Conservation (phyloP, 2,888 invertebrate species). For the Euplexia lucipara region DNA sequence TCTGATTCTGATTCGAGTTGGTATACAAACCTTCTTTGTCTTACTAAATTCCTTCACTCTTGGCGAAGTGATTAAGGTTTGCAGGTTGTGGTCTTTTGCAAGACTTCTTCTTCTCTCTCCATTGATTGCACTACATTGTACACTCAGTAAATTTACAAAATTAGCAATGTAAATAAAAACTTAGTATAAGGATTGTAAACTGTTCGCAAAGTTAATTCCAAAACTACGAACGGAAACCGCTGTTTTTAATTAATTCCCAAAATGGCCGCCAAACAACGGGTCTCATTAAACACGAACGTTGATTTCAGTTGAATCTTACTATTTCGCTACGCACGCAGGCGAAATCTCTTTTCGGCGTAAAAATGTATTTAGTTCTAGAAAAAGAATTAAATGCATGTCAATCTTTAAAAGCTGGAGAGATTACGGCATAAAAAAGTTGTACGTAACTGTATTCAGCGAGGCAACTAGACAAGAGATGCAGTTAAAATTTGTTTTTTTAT, state of each 20-base stretch:
- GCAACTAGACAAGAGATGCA: conserved; percentile 2
- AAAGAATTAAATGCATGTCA: conserved; percentile 27
- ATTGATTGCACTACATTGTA: too few species aligned
- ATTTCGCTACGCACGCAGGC: conserved; percentile 8
- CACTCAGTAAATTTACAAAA: too few species aligned
- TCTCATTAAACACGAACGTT: conserved; percentile 70
- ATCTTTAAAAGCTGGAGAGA: conserved; percentile 17
- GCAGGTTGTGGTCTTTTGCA: too few species aligned
- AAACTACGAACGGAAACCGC: conserved; percentile 58
- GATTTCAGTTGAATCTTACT: conserved; percentile 65
- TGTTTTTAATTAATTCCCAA: conserved; percentile 73
- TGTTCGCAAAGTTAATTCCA: conserved; percentile 5
- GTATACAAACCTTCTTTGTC: too few species aligned
- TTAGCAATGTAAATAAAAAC: neutral
- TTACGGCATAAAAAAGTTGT: conserved; percentile 34
- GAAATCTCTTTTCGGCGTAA: conserved; percentile 8
- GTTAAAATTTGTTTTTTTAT: conserved; percentile 20
- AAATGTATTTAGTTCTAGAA: conserved; percentile 38
- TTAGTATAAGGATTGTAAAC: neutral
- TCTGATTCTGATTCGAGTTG: too few species aligned
- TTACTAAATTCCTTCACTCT: too few species aligned
- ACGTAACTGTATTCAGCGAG: conserved; percentile 15
- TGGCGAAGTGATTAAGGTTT: too few species aligned
- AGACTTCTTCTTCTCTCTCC: too few species aligned
- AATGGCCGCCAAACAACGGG: conserved; percentile 61